A percentile compares a stretch with the other conserved stretches of the same genome.
phyloP scores from a whole-genome alignment of 2,113 vertebrate species.

The Neomonachus schauinslandi region DNA sequence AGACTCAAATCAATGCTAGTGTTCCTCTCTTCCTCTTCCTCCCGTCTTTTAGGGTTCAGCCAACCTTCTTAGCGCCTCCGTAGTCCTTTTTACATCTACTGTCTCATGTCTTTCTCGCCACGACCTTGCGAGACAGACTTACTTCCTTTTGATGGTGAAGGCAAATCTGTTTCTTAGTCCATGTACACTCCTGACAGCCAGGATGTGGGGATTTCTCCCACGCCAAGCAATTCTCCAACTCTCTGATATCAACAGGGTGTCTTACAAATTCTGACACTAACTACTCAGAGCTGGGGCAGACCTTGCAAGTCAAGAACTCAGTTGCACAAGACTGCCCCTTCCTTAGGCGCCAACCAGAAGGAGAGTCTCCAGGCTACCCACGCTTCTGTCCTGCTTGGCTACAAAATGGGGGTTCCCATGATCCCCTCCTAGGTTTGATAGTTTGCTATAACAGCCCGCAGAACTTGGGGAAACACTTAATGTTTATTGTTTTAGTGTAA shows the following conservation, averaged over 20 bases:
- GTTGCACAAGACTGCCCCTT: not conserved
- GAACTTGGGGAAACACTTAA: not conserved
- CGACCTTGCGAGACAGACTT: not conserved
- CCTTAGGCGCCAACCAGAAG: not conserved
- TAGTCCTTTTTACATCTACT: not conserved
- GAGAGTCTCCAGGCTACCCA: not conserved
- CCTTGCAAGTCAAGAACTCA: not conserved
- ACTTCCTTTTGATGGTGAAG: not conserved
- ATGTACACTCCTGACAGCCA: not conserved
- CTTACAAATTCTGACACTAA: not conserved
- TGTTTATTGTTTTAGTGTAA: not conserved
- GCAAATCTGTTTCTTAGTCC: not conserved
- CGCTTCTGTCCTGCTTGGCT: not conserved
- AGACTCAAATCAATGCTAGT: not conserved
- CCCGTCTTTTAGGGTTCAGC: not conserved
- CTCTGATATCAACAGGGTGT: not conserved
- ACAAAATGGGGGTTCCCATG: not conserved
- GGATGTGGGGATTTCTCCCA: not conserved
- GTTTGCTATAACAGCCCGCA: not conserved
- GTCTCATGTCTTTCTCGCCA: not conserved
- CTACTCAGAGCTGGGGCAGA: not conserved
- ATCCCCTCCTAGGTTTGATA: not conserved
- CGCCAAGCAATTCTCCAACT: not conserved
- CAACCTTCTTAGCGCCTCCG: not conserved
- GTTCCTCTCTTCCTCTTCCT: not conserved